phyloP scores from a whole-genome alignment of 2,888 invertebrate genomes.

The Limenitis camilla region DNA sequence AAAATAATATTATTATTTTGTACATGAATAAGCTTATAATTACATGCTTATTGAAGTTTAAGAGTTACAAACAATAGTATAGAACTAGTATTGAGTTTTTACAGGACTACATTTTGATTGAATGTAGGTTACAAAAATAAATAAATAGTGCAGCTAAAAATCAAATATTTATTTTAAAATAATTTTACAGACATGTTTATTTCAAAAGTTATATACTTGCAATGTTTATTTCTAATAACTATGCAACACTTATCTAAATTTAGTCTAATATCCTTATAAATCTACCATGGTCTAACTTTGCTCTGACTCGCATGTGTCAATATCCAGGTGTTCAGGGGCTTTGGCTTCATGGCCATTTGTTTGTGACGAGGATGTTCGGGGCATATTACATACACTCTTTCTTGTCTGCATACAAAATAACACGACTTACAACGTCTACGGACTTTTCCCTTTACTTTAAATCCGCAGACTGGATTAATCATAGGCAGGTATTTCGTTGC shows the following conservation, averaged over 20 bases:
- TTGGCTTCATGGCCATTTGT: slow-evolving; percentile 82
- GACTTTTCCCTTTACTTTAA: slow-evolving; percentile 82
- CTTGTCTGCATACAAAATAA: slow-evolving; percentile 79
- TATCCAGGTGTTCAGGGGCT: slow-evolving; percentile 82
- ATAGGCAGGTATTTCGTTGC: slow-evolving; percentile 35
- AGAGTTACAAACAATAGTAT: too few relatives aligned
- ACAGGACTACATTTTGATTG: too few relatives aligned
- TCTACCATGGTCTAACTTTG: slow-evolving; percentile 56
- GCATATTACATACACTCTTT: slow-evolving; percentile 82
- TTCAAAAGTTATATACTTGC: neutral
- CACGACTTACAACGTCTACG: slow-evolving; percentile 86
- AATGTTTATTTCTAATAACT: neutral
- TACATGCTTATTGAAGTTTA: too few relatives aligned
- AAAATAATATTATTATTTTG: too few relatives aligned
- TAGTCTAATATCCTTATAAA: neutral
- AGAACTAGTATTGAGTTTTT: too few relatives aligned
- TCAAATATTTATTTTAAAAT: too few relatives aligned
- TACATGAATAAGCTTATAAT: too few relatives aligned
- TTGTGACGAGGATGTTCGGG: slow-evolving; percentile 86
- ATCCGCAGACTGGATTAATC: slow-evolving; percentile 42
- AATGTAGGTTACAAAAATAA: too few relatives aligned
- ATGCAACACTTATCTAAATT: neutral
- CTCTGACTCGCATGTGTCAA: slow-evolving; percentile 84
- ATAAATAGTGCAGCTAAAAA: too few relatives aligned
- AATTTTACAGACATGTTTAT: neutral